These are phyloP conservation scores for Diadumene lineata DNA, from an alignment of 92 coral and sea anemone species.

Conservation along the genomic window DNA sequence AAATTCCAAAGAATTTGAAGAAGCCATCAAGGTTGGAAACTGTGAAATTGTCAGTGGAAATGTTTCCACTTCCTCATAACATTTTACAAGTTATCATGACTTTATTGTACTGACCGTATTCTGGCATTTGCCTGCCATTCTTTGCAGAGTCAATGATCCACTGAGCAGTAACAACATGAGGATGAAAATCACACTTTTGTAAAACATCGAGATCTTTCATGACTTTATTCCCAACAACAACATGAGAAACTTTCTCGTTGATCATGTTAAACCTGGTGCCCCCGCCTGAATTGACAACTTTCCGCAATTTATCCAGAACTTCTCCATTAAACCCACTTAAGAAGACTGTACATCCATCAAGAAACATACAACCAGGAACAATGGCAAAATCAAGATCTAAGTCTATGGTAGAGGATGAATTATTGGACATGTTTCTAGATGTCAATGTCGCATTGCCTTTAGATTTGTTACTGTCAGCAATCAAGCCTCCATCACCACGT, in stretches of 20 bases:
- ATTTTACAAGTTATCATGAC: no score
- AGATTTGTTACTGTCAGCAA: conserved; percentile 40
- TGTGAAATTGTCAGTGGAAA: no score
- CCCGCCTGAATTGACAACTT: conserved; percentile 85
- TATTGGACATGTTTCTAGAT: conserved; percentile 16
- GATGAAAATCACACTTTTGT: conserved; percentile 67
- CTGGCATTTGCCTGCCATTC: conserved; percentile 70
- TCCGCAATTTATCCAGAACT: conserved; percentile 75
- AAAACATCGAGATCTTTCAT: conserved; percentile 65
- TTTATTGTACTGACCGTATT: conserved; percentile 59
- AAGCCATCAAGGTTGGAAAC: no score
- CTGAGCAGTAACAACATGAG: conserved; percentile 67
- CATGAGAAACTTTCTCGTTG: conserved; percentile 90
- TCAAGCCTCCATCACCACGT: conserved; percentile 69
- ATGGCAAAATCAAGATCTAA: conserved; percentile 64
- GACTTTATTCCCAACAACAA: conserved; percentile 69
- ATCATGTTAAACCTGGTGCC: conserved; percentile 93
- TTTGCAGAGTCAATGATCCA: conserved; percentile 95
- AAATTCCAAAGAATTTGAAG: no score
- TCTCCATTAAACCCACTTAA: conserved; percentile 82
- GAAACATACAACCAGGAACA: conserved; percentile 78
- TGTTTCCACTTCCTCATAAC: no score
- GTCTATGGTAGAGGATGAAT: conserved; percentile 21
- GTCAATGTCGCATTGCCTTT: conserved; percentile 25
- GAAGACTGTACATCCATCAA: conserved; percentile 93